Evolutionary conservation across 2,113 vertebrate species (phyloP).

Genomic region (Okapia johnstoni): DNA sequence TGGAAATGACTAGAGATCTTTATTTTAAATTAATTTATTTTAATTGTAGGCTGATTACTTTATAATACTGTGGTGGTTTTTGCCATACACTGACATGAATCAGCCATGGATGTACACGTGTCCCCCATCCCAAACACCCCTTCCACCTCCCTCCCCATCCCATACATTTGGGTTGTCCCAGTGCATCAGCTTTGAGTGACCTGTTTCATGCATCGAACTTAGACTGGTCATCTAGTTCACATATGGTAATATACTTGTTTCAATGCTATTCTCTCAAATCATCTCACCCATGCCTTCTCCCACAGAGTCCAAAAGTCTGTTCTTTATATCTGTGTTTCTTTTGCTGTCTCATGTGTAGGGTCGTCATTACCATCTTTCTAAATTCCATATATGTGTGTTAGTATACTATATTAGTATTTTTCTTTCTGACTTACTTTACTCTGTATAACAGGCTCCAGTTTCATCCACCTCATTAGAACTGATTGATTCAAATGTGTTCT

Average conservation of each 20-base stretch:
- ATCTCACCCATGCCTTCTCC: neutral
- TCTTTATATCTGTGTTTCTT: neutral
- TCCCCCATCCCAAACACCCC: neutral
- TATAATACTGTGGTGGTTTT: neutral
- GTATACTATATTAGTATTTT: neutral
- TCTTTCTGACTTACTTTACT: neutral
- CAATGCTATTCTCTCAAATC: neutral
- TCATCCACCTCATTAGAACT: neutral
- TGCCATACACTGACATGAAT: neutral
- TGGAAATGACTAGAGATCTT: neutral
- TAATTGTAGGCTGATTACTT: neutral
- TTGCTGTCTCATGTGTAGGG: neutral
- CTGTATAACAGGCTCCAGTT: neutral
- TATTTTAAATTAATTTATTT: neutral
- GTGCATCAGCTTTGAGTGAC: neutral
- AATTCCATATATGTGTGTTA: neutral
- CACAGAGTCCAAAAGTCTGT: neutral
- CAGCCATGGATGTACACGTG: neutral
- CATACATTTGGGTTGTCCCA: neutral
- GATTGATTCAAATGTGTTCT: neutral
- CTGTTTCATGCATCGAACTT: neutral
- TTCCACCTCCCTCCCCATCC: neutral
- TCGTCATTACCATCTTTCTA: rapidly evolving
- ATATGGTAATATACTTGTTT: neutral
- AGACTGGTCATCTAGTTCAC: neutral